phyloP scores from a whole-genome alignment of 2,113 vertebrate species.

The Eleginops maclovinus region DNA sequence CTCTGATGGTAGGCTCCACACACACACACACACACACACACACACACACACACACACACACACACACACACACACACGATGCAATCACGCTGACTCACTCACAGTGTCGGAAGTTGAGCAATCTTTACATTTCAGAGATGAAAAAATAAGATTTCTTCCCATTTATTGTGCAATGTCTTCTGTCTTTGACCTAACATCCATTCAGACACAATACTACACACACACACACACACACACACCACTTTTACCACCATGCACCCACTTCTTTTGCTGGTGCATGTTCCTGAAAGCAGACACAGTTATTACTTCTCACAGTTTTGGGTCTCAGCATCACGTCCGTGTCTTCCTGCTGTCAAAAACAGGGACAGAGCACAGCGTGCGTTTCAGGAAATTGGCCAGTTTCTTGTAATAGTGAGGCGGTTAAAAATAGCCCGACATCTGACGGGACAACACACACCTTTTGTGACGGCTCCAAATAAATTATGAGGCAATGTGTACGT shows the following conservation, averaged over 20 bases:
- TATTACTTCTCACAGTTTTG: not conserved
- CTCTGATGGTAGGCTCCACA: constrained; percentile 91
- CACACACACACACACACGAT: not conserved
- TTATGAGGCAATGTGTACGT: too few species aligned
- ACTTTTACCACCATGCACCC: not conserved
- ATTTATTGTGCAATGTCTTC: constrained; percentile 14
- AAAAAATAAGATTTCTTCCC: constrained; percentile 34
- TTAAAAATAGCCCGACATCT: constrained; percentile 46
- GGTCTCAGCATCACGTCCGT: not conserved
- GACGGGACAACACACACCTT: not conserved
- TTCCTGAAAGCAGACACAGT: not conserved
- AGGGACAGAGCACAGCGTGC: not conserved
- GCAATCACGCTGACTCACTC: not conserved
- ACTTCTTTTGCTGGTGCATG: not conserved
- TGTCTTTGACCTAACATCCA: constrained; percentile 8
- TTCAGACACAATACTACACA: not conserved
- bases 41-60: constrained; percentile 15
- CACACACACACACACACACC: too few species aligned
- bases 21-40: not conserved
- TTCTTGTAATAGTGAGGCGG: not conserved
- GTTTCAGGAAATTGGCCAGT: constrained; percentile 23
- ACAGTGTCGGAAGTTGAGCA: constrained; percentile 26
- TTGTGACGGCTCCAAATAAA: too few species aligned
- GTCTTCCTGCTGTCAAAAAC: not conserved
- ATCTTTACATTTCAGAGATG: constrained; percentile 11